Percentiles rank a stretch among this genome's conserved stretches.
phyloP scores from a whole-genome alignment of 2,797 vertebrate species.

The Falco cherrug region DNA sequence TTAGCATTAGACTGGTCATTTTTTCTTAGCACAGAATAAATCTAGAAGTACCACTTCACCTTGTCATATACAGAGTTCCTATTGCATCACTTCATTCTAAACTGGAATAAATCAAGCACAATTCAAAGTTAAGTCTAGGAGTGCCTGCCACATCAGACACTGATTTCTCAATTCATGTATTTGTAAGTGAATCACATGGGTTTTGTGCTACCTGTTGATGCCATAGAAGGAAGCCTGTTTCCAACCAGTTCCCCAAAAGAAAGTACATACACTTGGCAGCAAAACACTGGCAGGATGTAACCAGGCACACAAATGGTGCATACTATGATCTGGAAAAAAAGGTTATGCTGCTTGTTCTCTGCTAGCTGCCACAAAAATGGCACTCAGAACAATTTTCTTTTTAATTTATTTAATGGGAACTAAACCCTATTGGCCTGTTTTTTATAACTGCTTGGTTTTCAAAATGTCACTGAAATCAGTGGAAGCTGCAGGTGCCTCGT shows the following conservation, averaged over 20 bases:
- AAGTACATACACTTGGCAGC: background rate
- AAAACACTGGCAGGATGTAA: background rate
- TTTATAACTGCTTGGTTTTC: background rate
- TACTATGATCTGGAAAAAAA: background rate
- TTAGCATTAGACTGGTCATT: background rate
- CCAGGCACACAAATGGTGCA: background rate
- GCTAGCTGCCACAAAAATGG: background rate
- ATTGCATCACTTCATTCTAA: background rate
- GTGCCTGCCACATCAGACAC: background rate
- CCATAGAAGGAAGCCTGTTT: background rate
- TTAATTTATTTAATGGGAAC: background rate
- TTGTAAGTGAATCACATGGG: background rate
- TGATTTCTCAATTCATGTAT: slow-evolving; percentile 26
- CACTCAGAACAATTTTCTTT: background rate
- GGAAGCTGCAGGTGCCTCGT: background rate
- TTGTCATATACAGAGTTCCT: background rate
- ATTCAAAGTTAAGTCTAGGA: slow-evolving; percentile 19
- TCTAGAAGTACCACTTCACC: slow-evolving; percentile 1
- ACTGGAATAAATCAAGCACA: background rate
- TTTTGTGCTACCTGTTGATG: background rate
- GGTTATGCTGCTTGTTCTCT: background rate
- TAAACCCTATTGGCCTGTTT: background rate
- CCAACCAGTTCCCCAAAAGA: background rate
- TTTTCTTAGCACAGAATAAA: slow-evolving; percentile 17
- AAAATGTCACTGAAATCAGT: background rate